Conservation (phyloP, 23 tunicate genomes). For the Pegea sp. region DNA sequence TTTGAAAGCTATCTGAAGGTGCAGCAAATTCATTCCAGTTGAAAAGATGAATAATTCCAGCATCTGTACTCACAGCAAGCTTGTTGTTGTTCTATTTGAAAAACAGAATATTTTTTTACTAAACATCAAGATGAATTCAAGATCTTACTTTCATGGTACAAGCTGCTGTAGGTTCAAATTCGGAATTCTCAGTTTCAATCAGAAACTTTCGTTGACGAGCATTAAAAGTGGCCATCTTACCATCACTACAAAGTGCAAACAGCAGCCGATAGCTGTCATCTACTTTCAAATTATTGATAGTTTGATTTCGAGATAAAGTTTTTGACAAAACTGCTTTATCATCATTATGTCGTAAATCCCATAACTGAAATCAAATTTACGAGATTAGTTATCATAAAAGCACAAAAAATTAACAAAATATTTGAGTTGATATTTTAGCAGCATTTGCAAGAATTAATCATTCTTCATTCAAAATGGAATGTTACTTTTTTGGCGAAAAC, state of each 20-base stretch:
- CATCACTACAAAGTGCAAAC: slow-evolving; percentile 64
- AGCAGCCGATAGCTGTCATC: slow-evolving; percentile 30
- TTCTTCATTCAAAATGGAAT: too few species aligned
- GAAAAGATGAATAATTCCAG: slow-evolving; percentile 34
- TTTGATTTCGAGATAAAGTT: slow-evolving; percentile 24
- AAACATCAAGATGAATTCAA: not conserved
- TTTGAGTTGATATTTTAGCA: not conserved
- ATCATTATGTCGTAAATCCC: slow-evolving; percentile 66
- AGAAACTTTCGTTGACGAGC: slow-evolving; percentile 43
- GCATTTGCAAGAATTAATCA: too few species aligned
- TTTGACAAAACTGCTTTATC: slow-evolving; percentile 24
- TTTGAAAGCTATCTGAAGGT: slow-evolving; percentile 65
- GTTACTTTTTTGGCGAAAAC: too few species aligned
- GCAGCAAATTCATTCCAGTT: slow-evolving; percentile 91
- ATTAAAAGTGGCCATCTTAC: slow-evolving; percentile 69
- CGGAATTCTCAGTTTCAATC: slow-evolving; percentile 48
- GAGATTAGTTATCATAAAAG: not conserved
- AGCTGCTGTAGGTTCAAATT: slow-evolving; percentile 26
- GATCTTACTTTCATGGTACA: slow-evolving; percentile 28
- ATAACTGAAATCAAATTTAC: slow-evolving; percentile 38
- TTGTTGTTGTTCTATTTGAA: slow-evolving; percentile 42
- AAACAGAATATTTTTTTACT: not conserved
- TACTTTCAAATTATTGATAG: slow-evolving; percentile 34
- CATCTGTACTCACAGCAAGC: slow-evolving; percentile 36
- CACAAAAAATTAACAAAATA: not conserved